Conservation (phyloP, 2,113 vertebrate genomes). For the Ellobius talpinus region DNA sequence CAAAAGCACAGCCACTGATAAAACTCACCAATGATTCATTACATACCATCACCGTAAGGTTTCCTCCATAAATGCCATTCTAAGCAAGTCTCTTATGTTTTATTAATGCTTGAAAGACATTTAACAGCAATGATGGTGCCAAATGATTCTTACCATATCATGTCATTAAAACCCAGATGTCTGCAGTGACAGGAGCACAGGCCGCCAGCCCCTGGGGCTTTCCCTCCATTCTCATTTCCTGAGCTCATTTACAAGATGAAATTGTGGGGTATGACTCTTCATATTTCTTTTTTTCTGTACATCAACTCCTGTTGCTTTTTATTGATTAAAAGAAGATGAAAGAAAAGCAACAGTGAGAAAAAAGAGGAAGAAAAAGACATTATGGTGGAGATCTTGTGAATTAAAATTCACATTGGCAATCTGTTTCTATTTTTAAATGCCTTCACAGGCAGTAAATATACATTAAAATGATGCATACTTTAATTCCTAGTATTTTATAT, state of each 20-base stretch:
- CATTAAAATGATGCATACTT: not conserved
- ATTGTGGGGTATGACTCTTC: not conserved
- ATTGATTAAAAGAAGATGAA: not conserved
- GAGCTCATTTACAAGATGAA: slow-evolving; percentile 54
- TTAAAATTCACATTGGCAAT: slow-evolving; percentile 39
- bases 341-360: not conserved
- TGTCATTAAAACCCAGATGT: slow-evolving; percentile 60
- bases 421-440: slow-evolving; percentile 25
- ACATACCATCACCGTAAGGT: slow-evolving; percentile 45
- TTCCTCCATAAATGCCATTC: slow-evolving; percentile 67
- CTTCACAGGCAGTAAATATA: not conserved
- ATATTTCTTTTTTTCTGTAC: slow-evolving; percentile 40
- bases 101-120: slow-evolving; percentile 70
- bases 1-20: slow-evolving; percentile 67
- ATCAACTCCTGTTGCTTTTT: slow-evolving; percentile 32
- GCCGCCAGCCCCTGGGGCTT: not conserved
- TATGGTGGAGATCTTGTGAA: not conserved
- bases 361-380: not conserved
- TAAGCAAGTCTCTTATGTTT: slow-evolving; percentile 72
- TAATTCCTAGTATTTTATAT: slow-evolving; percentile 32
- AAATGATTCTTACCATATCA: slow-evolving; percentile 63
- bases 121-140: slow-evolving; percentile 68
- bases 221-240: slow-evolving; percentile 16
- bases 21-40: slow-evolving; percentile 67
- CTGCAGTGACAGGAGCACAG: slow-evolving; percentile 17